A percentile compares a stretch with the other conserved stretches of the same genome.
Conservation (phyloP, 2,113 vertebrate genomes). For the Anser brachyrhynchus region DNA sequence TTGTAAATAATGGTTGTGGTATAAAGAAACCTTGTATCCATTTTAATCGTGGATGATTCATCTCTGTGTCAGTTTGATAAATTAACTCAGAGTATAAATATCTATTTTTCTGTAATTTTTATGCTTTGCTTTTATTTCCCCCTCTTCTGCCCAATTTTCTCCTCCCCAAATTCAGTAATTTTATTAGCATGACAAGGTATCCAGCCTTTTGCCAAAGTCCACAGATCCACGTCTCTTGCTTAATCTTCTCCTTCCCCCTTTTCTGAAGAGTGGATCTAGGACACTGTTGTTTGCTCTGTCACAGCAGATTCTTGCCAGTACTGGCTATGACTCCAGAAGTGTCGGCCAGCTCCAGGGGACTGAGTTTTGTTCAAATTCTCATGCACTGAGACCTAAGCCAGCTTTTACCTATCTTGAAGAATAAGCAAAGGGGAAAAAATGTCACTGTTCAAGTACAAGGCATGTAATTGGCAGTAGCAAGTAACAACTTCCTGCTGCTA, state of each 20-base stretch:
- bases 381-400: not conserved
- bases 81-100: conserved; percentile 57
- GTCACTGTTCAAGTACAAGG: conserved; percentile 49
- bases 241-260: conserved; percentile 40
- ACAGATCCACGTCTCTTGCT: conserved; percentile 41
- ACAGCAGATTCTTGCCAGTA: conserved; percentile 26
- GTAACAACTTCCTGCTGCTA: conserved; percentile 72
- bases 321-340: conserved; percentile 21
- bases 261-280: conserved; percentile 43
- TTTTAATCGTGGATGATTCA: conserved; percentile 49
- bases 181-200: conserved; percentile 54
- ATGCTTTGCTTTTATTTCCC: not conserved
- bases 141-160: not conserved
- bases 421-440: conserved; percentile 41
- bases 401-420: conserved; percentile 65
- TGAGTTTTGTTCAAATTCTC: conserved; percentile 3
- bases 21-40: conserved; percentile 39
- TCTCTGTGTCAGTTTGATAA: conserved; percentile 43
- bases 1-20: conserved; percentile 56
- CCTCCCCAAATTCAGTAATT: conserved; percentile 34
- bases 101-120: conserved; percentile 52
- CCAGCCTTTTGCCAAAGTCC: conserved; percentile 47
- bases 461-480: conserved; percentile 72
- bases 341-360: not conserved
- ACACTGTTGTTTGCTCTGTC: conserved; percentile 51